Evolutionary conservation across 2,113 vertebrate species (phyloP).

Genomic region (Equus quagga): DNA sequence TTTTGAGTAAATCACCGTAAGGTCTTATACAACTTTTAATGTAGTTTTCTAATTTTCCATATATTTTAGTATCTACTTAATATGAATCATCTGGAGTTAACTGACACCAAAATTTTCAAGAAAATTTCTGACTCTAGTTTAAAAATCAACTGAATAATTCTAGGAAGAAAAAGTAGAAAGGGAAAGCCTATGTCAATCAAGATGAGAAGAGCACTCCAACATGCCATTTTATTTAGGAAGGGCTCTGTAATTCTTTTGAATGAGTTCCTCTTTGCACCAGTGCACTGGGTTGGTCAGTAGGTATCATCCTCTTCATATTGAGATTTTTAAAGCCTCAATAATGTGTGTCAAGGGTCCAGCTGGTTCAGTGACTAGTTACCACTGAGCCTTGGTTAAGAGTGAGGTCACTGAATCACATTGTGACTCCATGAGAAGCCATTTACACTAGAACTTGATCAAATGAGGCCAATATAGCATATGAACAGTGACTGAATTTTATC

Average conservation of each 20-base stretch:
- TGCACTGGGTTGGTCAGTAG: background rate
- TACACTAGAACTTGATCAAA: background rate
- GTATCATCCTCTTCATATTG: background rate
- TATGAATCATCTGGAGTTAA: slow-evolving; percentile 6
- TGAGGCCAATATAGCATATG: background rate
- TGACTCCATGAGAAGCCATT: background rate
- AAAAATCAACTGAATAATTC: slow-evolving; percentile 2
- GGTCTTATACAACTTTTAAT: background rate
- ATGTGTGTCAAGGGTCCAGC: background rate
- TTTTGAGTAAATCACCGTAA: background rate
- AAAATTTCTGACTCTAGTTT: background rate
- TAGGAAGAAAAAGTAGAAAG: background rate
- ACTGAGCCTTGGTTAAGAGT: background rate
- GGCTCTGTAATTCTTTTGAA: background rate
- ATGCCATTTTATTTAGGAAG: background rate
- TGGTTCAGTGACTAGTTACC: background rate
- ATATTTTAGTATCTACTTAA: slow-evolving; percentile 51
- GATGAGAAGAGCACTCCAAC: background rate
- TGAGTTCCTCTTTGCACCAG: background rate
- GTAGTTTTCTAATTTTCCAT: background rate
- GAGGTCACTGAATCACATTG: background rate
- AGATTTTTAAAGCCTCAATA: background rate
- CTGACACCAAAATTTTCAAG: background rate
- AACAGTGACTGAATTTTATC: background rate
- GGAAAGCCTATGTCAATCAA: background rate